A percentile compares a stretch with the other conserved stretches of the same genome.
Evolutionary conservation across 2,888 invertebrate genomes (phyloP).

Genomic region (Eupithecia exiguata): DNA sequence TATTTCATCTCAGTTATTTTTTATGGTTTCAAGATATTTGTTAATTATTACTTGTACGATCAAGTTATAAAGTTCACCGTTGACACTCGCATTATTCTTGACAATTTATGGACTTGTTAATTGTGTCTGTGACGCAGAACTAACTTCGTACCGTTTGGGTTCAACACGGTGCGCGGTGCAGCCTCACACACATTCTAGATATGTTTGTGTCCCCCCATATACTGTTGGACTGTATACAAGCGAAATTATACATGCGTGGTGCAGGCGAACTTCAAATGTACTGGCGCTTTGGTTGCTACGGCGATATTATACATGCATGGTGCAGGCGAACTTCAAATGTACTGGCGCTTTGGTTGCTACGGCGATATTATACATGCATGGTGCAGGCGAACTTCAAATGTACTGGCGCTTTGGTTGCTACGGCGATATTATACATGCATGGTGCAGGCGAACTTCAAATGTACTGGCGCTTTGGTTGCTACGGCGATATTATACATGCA

Average conservation of each 20-base stretch:
- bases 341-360: background rate
- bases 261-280: background rate
- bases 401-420: background rate
- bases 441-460: background rate
- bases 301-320: background rate
- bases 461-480: background rate
- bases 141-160: background rate
- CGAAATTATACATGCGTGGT: background rate
- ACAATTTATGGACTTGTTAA: background rate
- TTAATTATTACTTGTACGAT: background rate
- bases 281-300: background rate
- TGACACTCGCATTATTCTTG: slow-evolving; percentile 1
- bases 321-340: background rate
- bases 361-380: background rate
- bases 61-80: slow-evolving; percentile 9
- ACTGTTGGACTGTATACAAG: background rate
- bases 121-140: background rate
- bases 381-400: background rate
- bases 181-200: background rate
- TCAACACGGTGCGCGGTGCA: background rate
- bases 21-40: background rate
- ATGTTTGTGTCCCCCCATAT: background rate
- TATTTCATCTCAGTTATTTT: background rate
- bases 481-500: background rate
- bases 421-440: background rate